These are phyloP conservation scores for Gasteruption jaculator DNA, from an alignment of 2,888 invertebrate species.

Conservation along the genomic window DNA sequence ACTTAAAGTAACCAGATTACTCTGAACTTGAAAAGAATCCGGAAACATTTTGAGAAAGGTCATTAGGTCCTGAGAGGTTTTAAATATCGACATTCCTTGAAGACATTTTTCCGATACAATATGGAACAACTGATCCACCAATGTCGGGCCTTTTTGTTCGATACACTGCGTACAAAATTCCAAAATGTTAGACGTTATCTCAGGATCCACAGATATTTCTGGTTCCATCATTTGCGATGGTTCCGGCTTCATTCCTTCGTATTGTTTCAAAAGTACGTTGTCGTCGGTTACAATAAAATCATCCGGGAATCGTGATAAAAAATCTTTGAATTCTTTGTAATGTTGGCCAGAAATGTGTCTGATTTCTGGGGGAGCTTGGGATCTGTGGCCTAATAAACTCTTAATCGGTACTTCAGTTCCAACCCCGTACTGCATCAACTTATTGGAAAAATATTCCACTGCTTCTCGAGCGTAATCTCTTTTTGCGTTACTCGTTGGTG, in stretches of 20 bases:
- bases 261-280: constrained; percentile 73
- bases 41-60: constrained; percentile 90
- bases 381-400: constrained; percentile 92
- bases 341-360: constrained; percentile 93
- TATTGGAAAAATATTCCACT: constrained; percentile 94
- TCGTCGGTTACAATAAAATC: constrained; percentile 79
- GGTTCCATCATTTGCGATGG: constrained; percentile 63
- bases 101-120: constrained; percentile 72
- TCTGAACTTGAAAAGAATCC: constrained; percentile 90
- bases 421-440: constrained; percentile 91
- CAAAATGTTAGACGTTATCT: constrained; percentile 75
- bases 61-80: constrained; percentile 82
- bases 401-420: constrained; percentile 96
- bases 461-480: constrained; percentile 94
- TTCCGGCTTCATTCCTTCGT: constrained; percentile 64
- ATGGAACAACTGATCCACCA: constrained; percentile 84
- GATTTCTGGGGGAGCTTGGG: constrained; percentile 95
- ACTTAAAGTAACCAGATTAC: constrained; percentile 82
- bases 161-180: constrained; percentile 81
- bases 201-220: constrained; percentile 71
- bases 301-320: constrained; percentile 78
- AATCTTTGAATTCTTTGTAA: constrained; percentile 90
- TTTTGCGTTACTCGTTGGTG: constrained; percentile 58
- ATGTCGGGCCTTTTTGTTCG: constrained; percentile 75
- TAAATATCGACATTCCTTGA: constrained; percentile 82